Evolutionary conservation across 2,888 invertebrate genomes (phyloP), one percentile per base, ranked within the genome.

Genomic region (Caenorhabditis becei): DNA sequence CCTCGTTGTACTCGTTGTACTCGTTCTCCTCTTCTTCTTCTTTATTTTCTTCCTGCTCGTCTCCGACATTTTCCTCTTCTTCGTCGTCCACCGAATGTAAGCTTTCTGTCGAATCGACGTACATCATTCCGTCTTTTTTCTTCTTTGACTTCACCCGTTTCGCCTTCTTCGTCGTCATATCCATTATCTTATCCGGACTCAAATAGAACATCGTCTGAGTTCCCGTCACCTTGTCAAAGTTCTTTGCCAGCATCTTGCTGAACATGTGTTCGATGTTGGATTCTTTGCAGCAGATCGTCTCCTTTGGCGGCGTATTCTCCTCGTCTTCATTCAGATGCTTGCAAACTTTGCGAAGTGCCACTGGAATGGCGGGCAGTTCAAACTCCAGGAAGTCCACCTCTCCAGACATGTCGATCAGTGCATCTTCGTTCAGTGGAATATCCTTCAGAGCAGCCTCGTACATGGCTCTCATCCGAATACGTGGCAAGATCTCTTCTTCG

Each of bases 241-340:
- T 78, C 14, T 70, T 71, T 18, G 23, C 20, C 1, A 85, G 18
- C 47, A 70, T 79, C 7, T 78, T 71, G 11, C 59, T 32, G 65
- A 83, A 85, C 63, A 85, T 56, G 16, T 58, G 28, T n/a, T 69
- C 63, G 24, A 85, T 72, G 53, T 77, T 80, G n/a, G 82, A 71
- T 23, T 62, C 80, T 32, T 62, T 44, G 61, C 81, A 82, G 47
- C 80, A 80, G 23, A 70, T 49, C 14, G 49, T 18, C 47, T 26
- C 16, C 16, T 56, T 16, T 20, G 56, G n/a, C 18, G 51, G 54
- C 7, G 26, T 8, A 18, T 23, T 8, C 16, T 44, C 24, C 1
- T n/a, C 35, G 1, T 47, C 37, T 32, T 10, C 56, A 16, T 35
- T n/a, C 20, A 84, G 14, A 70, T 86, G 86, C 14, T 63, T 23